A percentile compares a stretch with the other conserved stretches of the same genome.
Conservation (phyloP, 2,113 vertebrate species). For the Pelecanoides urinatrix region DNA sequence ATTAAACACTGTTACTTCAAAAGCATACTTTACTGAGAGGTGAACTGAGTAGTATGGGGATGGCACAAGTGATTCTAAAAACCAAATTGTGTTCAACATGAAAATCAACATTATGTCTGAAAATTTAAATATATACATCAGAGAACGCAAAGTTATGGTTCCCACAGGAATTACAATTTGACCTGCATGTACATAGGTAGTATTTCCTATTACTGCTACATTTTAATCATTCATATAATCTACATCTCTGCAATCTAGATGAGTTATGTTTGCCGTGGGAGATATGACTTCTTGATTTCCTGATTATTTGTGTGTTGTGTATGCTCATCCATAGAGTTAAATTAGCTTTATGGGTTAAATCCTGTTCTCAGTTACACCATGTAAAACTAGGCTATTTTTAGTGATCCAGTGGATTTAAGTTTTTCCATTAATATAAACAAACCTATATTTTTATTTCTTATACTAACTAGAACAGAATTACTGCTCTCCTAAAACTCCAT, state of each 20-base stretch:
- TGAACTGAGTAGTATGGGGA: not conserved
- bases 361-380: not conserved
- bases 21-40: not conserved
- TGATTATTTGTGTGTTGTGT: not conserved
- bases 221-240: slow-evolving; percentile 31
- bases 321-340: not conserved
- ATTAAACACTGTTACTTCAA: not conserved
- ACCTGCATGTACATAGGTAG: not conserved
- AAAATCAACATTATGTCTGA: slow-evolving; percentile 36
- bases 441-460: not conserved
- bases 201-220: slow-evolving; percentile 3
- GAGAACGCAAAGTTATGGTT: slow-evolving; percentile 14
- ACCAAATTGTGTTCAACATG: slow-evolving; percentile 6
- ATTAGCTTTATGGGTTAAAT: not conserved
- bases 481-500: not conserved
- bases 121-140: slow-evolving; percentile 13
- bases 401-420: not conserved
- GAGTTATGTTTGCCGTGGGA: slow-evolving; percentile 4
- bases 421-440: not conserved
- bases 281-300: not conserved
- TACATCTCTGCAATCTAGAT: not conserved
- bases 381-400: not conserved
- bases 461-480: not conserved
- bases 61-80: not conserved
- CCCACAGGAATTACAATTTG: slow-evolving; percentile 29